Evolutionary conservation across 2,113 vertebrate genomes (phyloP), one percentile per base, ranked within the genome.

Genomic region (Tyto alba): DNA sequence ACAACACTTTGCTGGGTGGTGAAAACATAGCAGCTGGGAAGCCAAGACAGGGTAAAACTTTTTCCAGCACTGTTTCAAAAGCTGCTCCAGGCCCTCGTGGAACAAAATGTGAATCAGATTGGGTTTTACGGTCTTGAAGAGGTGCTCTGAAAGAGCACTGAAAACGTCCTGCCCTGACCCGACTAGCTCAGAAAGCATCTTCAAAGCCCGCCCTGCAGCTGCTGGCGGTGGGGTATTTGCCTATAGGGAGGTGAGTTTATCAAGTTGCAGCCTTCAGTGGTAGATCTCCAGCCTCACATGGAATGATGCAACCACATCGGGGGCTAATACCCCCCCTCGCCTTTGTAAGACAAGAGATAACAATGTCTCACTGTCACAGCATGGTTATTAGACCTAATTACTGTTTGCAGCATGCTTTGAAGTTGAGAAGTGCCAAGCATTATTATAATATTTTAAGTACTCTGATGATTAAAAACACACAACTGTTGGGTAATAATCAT

Each of bases 391-490:
- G 77, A 86, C 71, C 89, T 95, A 93, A 97, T 95, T 91, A 95
- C 89, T 83, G 84, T 34, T 52, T 76, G 92, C 89, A 88, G 80
- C 4, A 0, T 4, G 57, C 95, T 96, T 95, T 94, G 96, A 96
- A 96, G 94, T 88, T 89, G 36, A 32, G 64, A 95, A 95, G 86
- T 85, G 81, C 87, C 67, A 71, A 66, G 77, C 95, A 67, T 94
- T 95, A 96, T 93, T 95, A 85, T 68, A 94, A 85, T 95, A 94
- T 94, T 95, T 95, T 57, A 95, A 96, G 81, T 36, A 92, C 95
- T 96, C 83, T 91, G 92, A 95, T 91, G 91, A 95, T 82, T 73
- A 85, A 94, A 95, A 95, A 48, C 95, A 93, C 1, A 13, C 92
- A 94, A 56, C 45, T 21, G 8, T 95, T 93, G 90, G 88, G 94